Base-by-base conservation (phyloP, 2,888 invertebrate species). In the Rambutsinella grinnellia region DNA sequence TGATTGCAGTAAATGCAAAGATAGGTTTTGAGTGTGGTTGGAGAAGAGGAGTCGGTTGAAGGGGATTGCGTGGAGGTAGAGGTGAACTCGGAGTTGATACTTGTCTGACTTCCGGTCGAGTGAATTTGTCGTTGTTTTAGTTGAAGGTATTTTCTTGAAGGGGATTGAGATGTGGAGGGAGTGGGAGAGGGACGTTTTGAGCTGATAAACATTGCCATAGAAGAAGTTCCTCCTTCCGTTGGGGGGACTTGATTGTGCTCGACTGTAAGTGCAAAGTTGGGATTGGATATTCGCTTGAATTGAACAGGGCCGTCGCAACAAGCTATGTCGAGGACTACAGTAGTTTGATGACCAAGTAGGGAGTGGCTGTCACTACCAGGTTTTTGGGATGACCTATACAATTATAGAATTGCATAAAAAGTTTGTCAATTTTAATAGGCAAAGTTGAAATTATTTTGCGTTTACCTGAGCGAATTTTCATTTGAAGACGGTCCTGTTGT, bases 221-320 rank as follows among this genome's bases (percentile, higher is more conserved):
- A 28, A 13, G 13, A 3, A 27, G 13, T 8, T 58, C 28, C 17
- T 58, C 28, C 17, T n/a, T n/a, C n/a, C n/a, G 24, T 15, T 10
- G 47, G 13, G n/a, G 24, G 27, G 19, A 49, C 63, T 5, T 75
- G 70, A 66, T 81, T 81, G 79, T 85, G 84, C 71, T 85, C 85
- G n/a, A 85, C 82, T 49, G 86, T 85, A 8, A 87, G 76, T 2
- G 89, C 90, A 88, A 94, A 96, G 74, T 94, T 93, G 61, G 91
- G 91, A 88, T 96, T 96, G 1, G 94, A 88, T 2, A 96, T 94
- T 1, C 95, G 89, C 84, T 94, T 93, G 87, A 96, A 93, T 26
- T 93, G 89, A 0, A 96, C 95, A 0, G 96, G 96, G 0, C 96
- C 96, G 86, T 96, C 96, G 87, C 96, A 96, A 79, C 93, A 94